Evolutionary conservation across 2,888 invertebrate genomes (phyloP), one percentile per base, ranked within the genome.

Genomic region (Cylindroiulus punctatus): DNA sequence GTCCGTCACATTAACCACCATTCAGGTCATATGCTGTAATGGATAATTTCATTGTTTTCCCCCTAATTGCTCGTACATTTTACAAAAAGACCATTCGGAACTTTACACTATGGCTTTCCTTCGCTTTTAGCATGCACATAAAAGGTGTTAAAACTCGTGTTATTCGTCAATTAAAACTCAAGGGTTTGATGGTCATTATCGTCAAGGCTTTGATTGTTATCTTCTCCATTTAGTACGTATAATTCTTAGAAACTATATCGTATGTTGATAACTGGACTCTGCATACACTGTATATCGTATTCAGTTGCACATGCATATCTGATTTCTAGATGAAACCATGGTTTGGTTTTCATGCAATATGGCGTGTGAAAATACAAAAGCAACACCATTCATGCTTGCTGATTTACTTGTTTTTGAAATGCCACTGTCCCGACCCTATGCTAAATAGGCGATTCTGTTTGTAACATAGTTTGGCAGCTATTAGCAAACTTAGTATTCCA

Each of bases 31-130:
- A n/a, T 65, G 22, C 30, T 30, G 76, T 76, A 76, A 76, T 76
- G 76, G 76, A 76, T 76, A 76, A 76, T 76, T 76, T 76, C 76
- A 76, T 76, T 76, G 76, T 76, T 76, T 76, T 76, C 30, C 17
- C 30, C 76, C 17, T 76, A 76, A 76, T 76, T 76, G 76, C 26
- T 76, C 26, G 17, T 76, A 17, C 30, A 17, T 30, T 30, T 17
- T 76, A 30, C 30, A 76, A 76, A 76, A 30, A 76, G 17, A 76
- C 76, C 17, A 76, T 76, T 76, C 32, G 76, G 26, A 76, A 76
- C 30, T 76, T 26, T 17, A 76, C 30, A 17, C 76, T 17, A 17
- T 12, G 4, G 44, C 44, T 10, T 5, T 44, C 32, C 14, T 5
- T 44, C 32, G 30, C 30, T 76, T 76, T 17, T 44, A 44, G 44